Percentiles rank a stretch among this genome's conserved stretches.
Evolutionary conservation across 2,797 vertebrate genomes (phyloP).

Genomic region (Myripristis jacobus): DNA sequence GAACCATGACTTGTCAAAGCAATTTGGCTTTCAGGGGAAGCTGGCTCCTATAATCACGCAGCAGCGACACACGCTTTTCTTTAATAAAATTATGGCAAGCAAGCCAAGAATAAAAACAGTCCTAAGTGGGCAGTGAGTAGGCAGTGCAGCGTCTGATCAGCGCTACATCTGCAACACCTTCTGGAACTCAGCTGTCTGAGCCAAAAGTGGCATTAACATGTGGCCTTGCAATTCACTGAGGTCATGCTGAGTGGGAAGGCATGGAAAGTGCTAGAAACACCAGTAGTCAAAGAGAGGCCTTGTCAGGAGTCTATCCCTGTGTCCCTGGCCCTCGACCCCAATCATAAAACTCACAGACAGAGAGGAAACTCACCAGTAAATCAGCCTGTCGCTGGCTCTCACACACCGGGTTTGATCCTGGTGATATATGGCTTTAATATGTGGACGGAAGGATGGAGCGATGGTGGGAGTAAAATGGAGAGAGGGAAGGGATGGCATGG

Average conservation of each 20-base stretch:
- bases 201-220: slow-evolving; percentile 73
- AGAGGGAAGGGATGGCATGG: background rate
- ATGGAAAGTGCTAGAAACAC: slow-evolving; percentile 64
- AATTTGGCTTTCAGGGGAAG: too few species aligned
- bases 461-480: slow-evolving; percentile 28
- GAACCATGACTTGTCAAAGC: too few species aligned
- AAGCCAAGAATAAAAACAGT: slow-evolving; percentile 20
- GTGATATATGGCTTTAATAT: slow-evolving; percentile 82
- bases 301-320: slow-evolving; percentile 75
- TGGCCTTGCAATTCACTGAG: slow-evolving; percentile 65
- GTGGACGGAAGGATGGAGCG: slow-evolving; percentile 61
- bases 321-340: slow-evolving; percentile 75
- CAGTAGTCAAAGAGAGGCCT: slow-evolving; percentile 71
- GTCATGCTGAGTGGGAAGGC: slow-evolving; percentile 54
- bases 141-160: slow-evolving; percentile 53
- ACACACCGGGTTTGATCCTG: slow-evolving; percentile 78
- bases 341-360: slow-evolving; percentile 82
- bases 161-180: slow-evolving; percentile 36
- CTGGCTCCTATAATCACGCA: too few species aligned
- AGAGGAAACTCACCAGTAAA: slow-evolving; percentile 77
- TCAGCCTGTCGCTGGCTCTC: slow-evolving; percentile 72
- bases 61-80: too few species aligned
- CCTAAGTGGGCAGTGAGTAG: background rate
- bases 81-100: slow-evolving; percentile 1
- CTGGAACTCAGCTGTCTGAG: slow-evolving; percentile 64